These are phyloP conservation scores for Sitophilus oryzae DNA, from an alignment of 1,140 invertebrate genomes.

Conservation along the genomic window DNA sequence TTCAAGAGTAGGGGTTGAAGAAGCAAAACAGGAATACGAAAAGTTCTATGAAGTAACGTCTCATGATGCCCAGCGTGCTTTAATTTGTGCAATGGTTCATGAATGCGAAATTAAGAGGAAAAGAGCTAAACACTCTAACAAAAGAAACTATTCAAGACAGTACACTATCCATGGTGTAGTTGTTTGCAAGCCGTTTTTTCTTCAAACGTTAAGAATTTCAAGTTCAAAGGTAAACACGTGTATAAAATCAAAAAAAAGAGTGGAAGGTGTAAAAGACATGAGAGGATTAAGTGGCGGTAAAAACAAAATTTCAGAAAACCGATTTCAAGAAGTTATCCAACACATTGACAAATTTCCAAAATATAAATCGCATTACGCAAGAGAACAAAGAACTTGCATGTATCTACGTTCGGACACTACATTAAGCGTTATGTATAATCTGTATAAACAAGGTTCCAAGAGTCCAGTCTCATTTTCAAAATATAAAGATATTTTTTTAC, in stretches of 20 bases:
- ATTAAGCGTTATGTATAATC: constrained; percentile 15
- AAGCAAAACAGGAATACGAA: constrained; percentile 3
- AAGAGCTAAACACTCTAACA: not conserved
- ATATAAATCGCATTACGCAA: constrained; percentile 13
- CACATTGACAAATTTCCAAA: constrained; percentile 4
- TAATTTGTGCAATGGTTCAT: too few species aligned
- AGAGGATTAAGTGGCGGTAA: not conserved
- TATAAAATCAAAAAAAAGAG: constrained; percentile 2
- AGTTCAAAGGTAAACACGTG: constrained; percentile 3
- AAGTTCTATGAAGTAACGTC: constrained; percentile 3
- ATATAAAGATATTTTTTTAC: constrained; percentile 14
- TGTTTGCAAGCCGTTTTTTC: not conserved
- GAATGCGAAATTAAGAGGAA: not conserved
- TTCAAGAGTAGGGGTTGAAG: constrained; percentile 2
- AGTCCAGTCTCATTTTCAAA: constrained; percentile 12
- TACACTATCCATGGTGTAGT: too few species aligned
- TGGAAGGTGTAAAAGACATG: not conserved
- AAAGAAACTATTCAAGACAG: not conserved
- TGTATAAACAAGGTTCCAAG: constrained; percentile 1
- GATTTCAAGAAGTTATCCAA: not conserved
- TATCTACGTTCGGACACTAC: constrained; percentile 13
- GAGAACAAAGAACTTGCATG: constrained; percentile 3
- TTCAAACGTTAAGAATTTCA: constrained; percentile 6
- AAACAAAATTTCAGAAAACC: not conserved
- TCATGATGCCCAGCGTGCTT: too few species aligned